Percentiles rank a stretch among this genome's conserved stretches.
Conservation (phyloP, 2,113 vertebrate genomes). For the Eudyptes chrysolophus region DNA sequence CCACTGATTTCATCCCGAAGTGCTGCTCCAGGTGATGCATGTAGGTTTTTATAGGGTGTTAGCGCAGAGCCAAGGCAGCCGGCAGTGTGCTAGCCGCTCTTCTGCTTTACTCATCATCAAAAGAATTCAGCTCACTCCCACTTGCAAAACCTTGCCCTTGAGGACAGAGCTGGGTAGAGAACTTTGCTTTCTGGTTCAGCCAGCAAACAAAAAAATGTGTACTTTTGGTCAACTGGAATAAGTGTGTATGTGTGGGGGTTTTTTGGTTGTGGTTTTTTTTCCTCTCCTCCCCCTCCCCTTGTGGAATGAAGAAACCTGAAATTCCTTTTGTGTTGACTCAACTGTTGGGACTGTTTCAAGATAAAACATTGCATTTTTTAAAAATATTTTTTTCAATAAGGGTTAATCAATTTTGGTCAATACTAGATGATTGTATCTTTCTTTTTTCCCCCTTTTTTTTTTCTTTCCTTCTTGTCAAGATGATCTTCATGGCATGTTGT, state of each 20-base stretch:
- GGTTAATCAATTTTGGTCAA: background rate
- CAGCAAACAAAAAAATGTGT: background rate
- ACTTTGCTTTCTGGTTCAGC: background rate
- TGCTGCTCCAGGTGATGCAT: fast-evolving
- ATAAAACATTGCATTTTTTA: background rate
- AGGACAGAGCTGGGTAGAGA: background rate
- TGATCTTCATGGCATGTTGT: background rate
- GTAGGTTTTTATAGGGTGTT: background rate
- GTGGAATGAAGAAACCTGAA: background rate
- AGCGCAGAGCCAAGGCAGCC: background rate
- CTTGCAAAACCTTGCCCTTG: background rate
- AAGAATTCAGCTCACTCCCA: background rate
- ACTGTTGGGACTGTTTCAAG: background rate
- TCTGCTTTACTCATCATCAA: constrained; percentile 29
- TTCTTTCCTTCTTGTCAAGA: background rate
- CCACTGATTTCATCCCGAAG: background rate
- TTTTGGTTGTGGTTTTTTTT: background rate
- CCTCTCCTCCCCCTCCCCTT: background rate
- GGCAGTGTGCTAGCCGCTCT: background rate
- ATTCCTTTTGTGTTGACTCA: background rate
- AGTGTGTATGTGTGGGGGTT: background rate
- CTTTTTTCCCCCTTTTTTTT: background rate
- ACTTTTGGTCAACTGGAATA: background rate
- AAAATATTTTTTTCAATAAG: background rate
- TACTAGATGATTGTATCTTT: background rate